Percentiles rank a stretch among this genome's conserved stretches.
Conservation (phyloP, 2,888 invertebrate species). For the Lasioglossum villosulum region DNA sequence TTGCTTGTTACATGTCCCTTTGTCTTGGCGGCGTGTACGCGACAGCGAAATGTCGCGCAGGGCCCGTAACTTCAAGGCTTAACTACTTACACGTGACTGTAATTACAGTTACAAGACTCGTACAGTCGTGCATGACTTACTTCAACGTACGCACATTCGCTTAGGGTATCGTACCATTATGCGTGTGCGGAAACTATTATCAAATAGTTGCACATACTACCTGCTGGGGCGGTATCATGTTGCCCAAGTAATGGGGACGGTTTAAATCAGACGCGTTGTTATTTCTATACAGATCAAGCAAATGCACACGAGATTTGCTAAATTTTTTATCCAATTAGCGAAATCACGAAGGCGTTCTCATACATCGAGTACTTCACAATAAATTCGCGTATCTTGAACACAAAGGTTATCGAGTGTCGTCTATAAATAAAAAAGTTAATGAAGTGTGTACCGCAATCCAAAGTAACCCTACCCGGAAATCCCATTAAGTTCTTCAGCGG, state of each 20-base stretch:
- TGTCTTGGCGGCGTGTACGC: background rate
- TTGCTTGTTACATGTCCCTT: background rate
- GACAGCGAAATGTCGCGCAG: background rate
- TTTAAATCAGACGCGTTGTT: background rate
- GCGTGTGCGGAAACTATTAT: background rate
- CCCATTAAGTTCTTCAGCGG: background rate
- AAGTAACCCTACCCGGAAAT: background rate
- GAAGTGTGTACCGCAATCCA: too few species aligned
- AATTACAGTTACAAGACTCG: conserved; percentile 16
- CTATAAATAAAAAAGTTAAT: background rate
- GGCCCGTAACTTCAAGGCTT: conserved; percentile 17
- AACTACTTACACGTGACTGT: conserved; percentile 31
- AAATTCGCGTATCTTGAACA: too few species aligned
- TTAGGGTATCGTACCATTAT: background rate
- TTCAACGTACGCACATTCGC: background rate
- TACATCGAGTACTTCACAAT: too few species aligned
- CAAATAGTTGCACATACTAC: background rate
- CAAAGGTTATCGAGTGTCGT: background rate
- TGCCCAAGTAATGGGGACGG: background rate
- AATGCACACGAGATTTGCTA: too few species aligned
- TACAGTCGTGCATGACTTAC: conserved; percentile 13
- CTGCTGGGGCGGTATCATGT: background rate
- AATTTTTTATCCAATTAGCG: too few species aligned
- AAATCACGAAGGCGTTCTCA: too few species aligned
- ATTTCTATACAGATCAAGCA: too few species aligned